Evolutionary conservation across 92 coral and sea anemone genomes (phyloP).

Genomic region (Porites lobata): DNA sequence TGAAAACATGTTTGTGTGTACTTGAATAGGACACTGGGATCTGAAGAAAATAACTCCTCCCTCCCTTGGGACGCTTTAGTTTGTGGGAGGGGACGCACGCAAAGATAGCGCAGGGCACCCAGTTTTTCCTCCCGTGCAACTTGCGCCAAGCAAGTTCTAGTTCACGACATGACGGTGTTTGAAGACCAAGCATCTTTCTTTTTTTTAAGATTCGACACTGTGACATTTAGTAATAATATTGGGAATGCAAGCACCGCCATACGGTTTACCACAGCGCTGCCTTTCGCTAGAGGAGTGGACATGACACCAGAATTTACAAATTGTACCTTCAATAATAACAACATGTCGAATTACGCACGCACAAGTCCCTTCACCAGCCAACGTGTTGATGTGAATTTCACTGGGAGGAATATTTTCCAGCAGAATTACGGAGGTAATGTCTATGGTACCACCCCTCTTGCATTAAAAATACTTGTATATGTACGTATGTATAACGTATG

Average conservation of each 20-base stretch:
- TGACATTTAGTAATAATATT: slow-evolving; percentile 12
- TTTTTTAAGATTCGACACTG: slow-evolving; percentile 26
- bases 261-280: slow-evolving; percentile 82
- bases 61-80: too few species aligned
- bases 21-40: too few species aligned
- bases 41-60: too few species aligned
- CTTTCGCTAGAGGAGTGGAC: slow-evolving; percentile 67
- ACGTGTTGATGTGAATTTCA: slow-evolving; percentile 75
- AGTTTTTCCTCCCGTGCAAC: too few species aligned
- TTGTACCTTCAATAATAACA: slow-evolving; percentile 78
- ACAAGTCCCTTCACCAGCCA: slow-evolving; percentile 87
- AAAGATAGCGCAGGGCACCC: too few species aligned
- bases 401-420: slow-evolving; percentile 73
- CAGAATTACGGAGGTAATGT: slow-evolving; percentile 61
- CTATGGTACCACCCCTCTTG: background rate
- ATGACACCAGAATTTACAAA: slow-evolving; percentile 77
- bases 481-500: too few species aligned
- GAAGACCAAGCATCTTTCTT: too few species aligned
- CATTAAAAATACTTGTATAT: too few species aligned
- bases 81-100: too few species aligned
- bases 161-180: too few species aligned
- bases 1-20: too few species aligned
- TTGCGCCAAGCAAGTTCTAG: too few species aligned
- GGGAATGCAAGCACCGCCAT: slow-evolving; percentile 58
- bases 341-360: slow-evolving; percentile 22